Base-by-base conservation (phyloP, 2,797 vertebrate genomes). In the Sebastes goodei region DNA sequence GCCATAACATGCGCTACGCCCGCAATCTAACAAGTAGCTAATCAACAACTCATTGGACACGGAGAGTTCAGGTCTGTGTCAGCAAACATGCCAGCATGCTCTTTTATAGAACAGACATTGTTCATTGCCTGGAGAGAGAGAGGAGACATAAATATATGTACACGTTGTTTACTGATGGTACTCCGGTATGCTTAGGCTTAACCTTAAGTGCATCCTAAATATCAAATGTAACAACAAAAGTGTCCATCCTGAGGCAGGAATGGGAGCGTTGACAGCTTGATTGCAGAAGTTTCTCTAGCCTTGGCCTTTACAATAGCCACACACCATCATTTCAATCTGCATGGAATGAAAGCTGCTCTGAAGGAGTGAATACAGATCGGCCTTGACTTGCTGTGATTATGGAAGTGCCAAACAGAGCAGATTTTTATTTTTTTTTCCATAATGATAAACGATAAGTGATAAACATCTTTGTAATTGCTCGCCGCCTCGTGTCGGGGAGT, bases 401-500 rank as follows among this genome's bases (percentile, higher is more conserved):
- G 69, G 55, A 78, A 83, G 71, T 73, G 78, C 64, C 78, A 86
- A 80, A 83, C 80, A 69, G 68, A 81, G 74, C 33, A 63, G 23
- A 5, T 5, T 27, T 42, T 11, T 42, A 15, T 42, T 42, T 65
- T 10, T 67, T 52, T 27, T 52, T 63, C 76, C 46, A n/a, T 53
- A 70, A 61, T 82, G 80, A 91, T 84, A 81, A 88, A 92, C 23
- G 52, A 75, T 77, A 72, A 83, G 82, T 73, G 87, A 90, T 89
- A 88, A 90, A 89, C 83, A 92, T 86, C 78, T 81, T 74, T 82
- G 81, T 90, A 89, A 92, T 87, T 91, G 88, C 75, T 69, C 32
- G 30, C 61, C 20, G 29, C 84, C 69, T 85, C 29, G 2, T 70
- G 64, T 86, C 42, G 10, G 65, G 46, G 64, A 73, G 70, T 68